Percentiles rank a stretch among this genome's conserved stretches.
phyloP scores from a whole-genome alignment of 1,140 invertebrate genomes.

The Littorina saxatilis region DNA sequence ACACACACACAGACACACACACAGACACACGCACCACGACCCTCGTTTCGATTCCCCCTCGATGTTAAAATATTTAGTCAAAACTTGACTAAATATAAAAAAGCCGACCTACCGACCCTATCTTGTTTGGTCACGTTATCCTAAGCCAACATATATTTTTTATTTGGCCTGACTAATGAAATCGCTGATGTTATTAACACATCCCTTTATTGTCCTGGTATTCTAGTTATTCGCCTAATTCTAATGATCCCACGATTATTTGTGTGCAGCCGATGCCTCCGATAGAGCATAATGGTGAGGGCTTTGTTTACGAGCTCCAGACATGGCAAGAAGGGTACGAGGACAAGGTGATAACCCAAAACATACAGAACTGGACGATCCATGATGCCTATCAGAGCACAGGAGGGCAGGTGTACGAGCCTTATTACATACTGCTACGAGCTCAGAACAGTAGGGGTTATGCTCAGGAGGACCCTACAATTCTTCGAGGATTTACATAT shows the following conservation, averaged over 20 bases:
- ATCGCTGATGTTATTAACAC: neutral
- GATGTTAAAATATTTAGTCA: too few species aligned
- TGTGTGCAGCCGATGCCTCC: conserved; percentile 94
- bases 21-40: too few species aligned
- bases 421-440: conserved; percentile 93
- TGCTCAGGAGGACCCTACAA: conserved; percentile 84
- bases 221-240: too few species aligned
- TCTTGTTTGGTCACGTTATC: too few species aligned
- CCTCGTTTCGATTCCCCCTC: too few species aligned
- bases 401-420: conserved; percentile 84
- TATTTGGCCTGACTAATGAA: too few species aligned
- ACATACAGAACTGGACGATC: conserved; percentile 56
- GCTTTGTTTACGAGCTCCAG: conserved; percentile 93
- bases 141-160: too few species aligned
- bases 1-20: too few species aligned
- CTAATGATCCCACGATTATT: too few species aligned
- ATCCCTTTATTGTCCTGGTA: neutral
- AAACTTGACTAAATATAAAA: too few species aligned
- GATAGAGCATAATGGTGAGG: conserved; percentile 96
- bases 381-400: conserved; percentile 29
- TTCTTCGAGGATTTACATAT: conserved; percentile 92
- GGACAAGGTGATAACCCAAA: conserved; percentile 16
- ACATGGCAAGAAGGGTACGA: conserved; percentile 82
- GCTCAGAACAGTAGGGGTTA: conserved; percentile 93
- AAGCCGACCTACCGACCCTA: too few species aligned